A percentile compares a stretch with the other conserved stretches of the same genome.
Conservation (phyloP, 2,888 invertebrate species). For the Xylocampa areola region DNA sequence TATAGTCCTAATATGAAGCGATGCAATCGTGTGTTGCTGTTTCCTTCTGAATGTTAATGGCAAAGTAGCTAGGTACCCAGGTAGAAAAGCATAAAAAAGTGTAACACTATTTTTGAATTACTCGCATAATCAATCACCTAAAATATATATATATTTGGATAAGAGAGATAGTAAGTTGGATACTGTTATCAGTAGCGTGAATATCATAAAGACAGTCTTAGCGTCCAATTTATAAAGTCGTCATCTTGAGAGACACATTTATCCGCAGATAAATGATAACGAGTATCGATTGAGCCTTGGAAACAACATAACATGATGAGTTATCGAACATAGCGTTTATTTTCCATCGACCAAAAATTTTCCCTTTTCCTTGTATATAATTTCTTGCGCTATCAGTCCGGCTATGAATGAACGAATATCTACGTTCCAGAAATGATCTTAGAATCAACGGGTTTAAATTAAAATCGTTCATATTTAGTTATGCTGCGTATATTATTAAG, state of each 20-base stretch:
- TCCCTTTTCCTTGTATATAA: neutral
- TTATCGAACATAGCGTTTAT: slow-evolving; percentile 35
- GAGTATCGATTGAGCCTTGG: slow-evolving; percentile 52
- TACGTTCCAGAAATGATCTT: too few relatives aligned
- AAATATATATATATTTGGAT: slow-evolving; percentile 13
- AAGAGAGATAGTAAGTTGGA: slow-evolving; percentile 27
- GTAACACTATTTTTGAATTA: neutral
- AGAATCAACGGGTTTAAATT: too few relatives aligned
- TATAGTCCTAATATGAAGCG: too few relatives aligned
- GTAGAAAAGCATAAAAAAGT: too few relatives aligned
- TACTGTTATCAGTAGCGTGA: slow-evolving; percentile 40
- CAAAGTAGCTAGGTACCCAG: too few relatives aligned
- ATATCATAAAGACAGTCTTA: slow-evolving; percentile 26
- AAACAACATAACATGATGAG: slow-evolving; percentile 24
- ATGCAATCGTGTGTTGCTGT: too few relatives aligned
- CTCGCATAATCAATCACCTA: neutral
- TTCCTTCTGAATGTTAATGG: too few relatives aligned
- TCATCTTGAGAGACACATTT: slow-evolving; percentile 58
- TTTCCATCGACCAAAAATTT: slow-evolving; percentile 18
- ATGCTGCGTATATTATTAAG: neutral
- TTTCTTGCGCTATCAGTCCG: too few relatives aligned
- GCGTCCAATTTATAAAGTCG: slow-evolving; percentile 35
- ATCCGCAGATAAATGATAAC: slow-evolving; percentile 70
- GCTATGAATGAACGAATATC: too few relatives aligned
- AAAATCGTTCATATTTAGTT: too few relatives aligned